phyloP scores from a whole-genome alignment of 2,113 vertebrate species.

The Oenanthe oenanthe region DNA sequence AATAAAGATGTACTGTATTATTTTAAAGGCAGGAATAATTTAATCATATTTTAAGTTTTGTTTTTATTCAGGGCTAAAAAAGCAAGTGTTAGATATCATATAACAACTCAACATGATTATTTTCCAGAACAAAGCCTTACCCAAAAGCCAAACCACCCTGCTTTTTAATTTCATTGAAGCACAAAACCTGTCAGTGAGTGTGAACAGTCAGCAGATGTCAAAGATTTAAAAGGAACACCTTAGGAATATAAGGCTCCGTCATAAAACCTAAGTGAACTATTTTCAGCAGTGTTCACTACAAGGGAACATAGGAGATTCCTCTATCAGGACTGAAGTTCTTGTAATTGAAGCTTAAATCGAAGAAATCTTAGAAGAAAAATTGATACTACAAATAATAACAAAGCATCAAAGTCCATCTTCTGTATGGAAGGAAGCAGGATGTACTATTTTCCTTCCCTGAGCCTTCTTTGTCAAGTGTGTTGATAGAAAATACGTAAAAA shows the following conservation, averaged over 20 bases:
- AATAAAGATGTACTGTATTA: not conserved
- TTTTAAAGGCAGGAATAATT: not conserved
- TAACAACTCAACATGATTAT: not conserved
- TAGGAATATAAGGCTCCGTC: not conserved
- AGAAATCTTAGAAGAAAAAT: not conserved
- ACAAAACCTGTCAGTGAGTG: not conserved
- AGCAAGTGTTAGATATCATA: not conserved
- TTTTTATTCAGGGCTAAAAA: not conserved
- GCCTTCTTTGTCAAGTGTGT: not conserved
- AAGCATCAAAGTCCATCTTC: not conserved
- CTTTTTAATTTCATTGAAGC: not conserved
- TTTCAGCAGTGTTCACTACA: not conserved
- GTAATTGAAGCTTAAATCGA: not conserved
- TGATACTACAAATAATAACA: not conserved
- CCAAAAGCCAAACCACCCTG: rapidly evolving
- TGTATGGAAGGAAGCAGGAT: not conserved
- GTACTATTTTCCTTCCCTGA: rapidly evolving
- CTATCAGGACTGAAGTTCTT: not conserved
- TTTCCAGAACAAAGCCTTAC: not conserved
- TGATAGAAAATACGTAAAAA: not conserved
- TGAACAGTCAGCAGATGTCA: not conserved
- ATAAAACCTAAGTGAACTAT: not conserved
- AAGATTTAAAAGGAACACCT: not conserved
- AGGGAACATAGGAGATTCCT: not conserved
- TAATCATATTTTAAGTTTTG: not conserved